Percentiles rank a stretch among this genome's conserved stretches.
Evolutionary conservation across 2,797 vertebrate species (phyloP).

Genomic region (Lophotriccus pileatus): DNA sequence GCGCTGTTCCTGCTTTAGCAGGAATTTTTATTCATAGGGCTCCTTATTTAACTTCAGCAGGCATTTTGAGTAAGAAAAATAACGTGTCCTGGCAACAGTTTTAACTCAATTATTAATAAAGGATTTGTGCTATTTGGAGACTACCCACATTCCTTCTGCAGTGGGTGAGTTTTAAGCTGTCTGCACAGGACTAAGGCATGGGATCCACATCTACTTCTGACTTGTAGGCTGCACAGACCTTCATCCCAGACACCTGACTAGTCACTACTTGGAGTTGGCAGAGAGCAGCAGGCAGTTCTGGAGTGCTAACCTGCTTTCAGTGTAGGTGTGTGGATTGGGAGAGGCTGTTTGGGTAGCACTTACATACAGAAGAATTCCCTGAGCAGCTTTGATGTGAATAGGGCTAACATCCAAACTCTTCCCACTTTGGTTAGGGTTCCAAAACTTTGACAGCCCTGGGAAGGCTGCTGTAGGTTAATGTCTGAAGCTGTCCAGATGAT

Average conservation of each 20-base stretch:
- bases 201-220: neutral
- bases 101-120: neutral
- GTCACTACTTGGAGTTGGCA: neutral
- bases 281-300: neutral
- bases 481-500: neutral
- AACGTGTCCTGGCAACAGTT: neutral
- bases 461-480: neutral
- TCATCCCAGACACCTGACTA: neutral
- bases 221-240: neutral
- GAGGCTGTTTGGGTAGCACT: neutral
- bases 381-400: neutral
- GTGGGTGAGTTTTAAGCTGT: neutral
- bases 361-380: neutral
- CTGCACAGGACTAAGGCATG: neutral
- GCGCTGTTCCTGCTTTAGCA: neutral
- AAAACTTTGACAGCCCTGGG: neutral
- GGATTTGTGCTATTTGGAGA: neutral
- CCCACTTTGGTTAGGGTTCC: neutral
- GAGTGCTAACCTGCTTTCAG: neutral
- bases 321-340: neutral
- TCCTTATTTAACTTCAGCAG: neutral
- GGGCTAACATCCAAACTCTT: neutral
- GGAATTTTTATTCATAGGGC: neutral
- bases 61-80: neutral
- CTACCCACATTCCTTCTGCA: neutral